Evolutionary conservation across 2,888 invertebrate genomes (phyloP).

Genomic region (Euplagia quadripunctaria): DNA sequence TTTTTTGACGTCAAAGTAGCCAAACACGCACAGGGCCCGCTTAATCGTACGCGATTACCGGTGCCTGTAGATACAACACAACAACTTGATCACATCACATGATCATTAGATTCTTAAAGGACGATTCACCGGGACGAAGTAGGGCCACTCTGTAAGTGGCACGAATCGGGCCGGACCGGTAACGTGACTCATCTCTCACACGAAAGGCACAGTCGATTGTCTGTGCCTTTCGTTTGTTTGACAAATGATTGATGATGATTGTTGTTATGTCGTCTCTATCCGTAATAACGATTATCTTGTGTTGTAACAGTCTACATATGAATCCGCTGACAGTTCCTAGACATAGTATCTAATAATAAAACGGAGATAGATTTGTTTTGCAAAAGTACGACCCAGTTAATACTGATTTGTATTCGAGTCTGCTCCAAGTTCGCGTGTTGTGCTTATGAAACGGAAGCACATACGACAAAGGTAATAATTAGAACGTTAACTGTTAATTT

Average conservation of each 20-base stretch:
- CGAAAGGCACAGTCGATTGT: background rate
- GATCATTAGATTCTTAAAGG: background rate
- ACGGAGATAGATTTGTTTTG: conserved; percentile 15
- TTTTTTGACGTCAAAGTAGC: background rate
- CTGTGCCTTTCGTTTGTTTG: background rate
- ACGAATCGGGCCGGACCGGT: background rate
- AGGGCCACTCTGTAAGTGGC: background rate
- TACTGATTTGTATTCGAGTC: background rate
- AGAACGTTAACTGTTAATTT: background rate
- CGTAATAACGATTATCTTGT: background rate
- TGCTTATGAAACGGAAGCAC: background rate
- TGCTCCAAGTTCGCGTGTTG: background rate
- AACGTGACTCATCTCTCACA: background rate
- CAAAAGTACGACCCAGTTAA: conserved; percentile 3
- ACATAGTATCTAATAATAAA: conserved; percentile 11
- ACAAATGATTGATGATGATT: background rate
- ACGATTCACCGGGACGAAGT: background rate
- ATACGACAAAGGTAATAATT: background rate
- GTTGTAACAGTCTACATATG: background rate
- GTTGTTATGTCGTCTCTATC: background rate
- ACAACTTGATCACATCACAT: too few relatives aligned
- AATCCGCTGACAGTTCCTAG: conserved; percentile 13
- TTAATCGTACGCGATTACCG: background rate
- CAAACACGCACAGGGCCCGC: background rate
- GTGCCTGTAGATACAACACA: too few relatives aligned